A percentile compares a stretch with the other conserved stretches of the same genome.
Conservation (phyloP, 2,888 invertebrate genomes). For the Callosobruchus maculatus region DNA sequence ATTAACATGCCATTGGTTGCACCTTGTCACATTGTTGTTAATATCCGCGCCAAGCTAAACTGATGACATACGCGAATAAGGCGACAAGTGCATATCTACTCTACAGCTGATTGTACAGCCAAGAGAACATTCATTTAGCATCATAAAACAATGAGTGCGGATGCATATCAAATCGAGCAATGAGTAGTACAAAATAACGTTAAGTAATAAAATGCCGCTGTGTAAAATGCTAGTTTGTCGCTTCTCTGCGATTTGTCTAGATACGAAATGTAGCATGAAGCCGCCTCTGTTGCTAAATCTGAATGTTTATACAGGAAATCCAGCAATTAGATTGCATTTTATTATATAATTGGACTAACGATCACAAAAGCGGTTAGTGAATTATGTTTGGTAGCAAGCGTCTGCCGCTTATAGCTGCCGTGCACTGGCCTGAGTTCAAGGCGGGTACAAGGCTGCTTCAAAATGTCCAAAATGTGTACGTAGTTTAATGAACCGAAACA, state of each 20-base stretch:
- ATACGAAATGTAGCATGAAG: not conserved
- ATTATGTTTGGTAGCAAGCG: slow-evolving; percentile 9
- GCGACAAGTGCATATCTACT: no score
- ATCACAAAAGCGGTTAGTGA: slow-evolving; percentile 14
- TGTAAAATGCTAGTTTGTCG: not conserved
- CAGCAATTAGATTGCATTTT: slow-evolving; percentile 24
- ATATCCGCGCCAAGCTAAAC: no score
- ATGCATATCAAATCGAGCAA: no score
- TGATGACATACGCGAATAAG: no score
- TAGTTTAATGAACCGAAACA: not conserved
- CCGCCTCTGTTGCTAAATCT: not conserved
- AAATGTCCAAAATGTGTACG: not conserved
- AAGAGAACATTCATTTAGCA: no score
- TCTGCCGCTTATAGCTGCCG: not conserved
- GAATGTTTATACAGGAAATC: slow-evolving; percentile 20
- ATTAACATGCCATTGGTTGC: no score
- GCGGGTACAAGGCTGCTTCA: not conserved
- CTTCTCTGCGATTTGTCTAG: not conserved
- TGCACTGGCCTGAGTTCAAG: slow-evolving; percentile 12
- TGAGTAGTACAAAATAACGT: no score
- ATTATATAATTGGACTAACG: slow-evolving; percentile 21
- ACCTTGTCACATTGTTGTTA: no score
- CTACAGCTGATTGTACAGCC: no score
- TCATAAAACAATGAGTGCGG: no score
- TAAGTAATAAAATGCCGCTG: no score